A percentile compares a stretch with the other conserved stretches of the same genome.
phyloP scores from a whole-genome alignment of 1,140 invertebrate species.

The Neodiprion lecontei region DNA sequence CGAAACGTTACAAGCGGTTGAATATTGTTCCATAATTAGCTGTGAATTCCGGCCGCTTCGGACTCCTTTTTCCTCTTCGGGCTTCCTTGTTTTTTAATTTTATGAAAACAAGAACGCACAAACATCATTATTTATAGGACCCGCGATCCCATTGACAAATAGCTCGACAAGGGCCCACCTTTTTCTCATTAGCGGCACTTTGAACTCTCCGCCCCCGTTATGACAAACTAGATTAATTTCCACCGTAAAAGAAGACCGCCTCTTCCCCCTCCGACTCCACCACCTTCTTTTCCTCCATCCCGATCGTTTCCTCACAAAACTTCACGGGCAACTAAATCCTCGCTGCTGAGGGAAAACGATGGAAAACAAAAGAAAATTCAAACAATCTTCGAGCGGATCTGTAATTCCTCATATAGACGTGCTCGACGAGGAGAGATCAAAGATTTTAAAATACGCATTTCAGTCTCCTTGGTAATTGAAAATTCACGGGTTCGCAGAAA shows the following conservation, averaged over 20 bases:
- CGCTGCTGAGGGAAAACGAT: background rate
- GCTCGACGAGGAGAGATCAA: too few species aligned
- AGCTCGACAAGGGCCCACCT: constrained; percentile 53
- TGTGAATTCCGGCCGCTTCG: too few species aligned
- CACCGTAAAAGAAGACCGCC: constrained; percentile 48
- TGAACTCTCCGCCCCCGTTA: constrained; percentile 62
- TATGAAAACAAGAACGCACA: background rate
- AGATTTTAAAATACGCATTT: too few species aligned
- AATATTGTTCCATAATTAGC: too few species aligned
- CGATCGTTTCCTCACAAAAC: constrained; percentile 54
- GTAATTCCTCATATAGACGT: too few species aligned
- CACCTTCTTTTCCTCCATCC: constrained; percentile 22
- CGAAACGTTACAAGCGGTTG: too few species aligned
- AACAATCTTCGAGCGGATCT: too few species aligned
- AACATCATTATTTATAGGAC: constrained; percentile 49
- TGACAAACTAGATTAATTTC: constrained; percentile 65
- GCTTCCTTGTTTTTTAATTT: background rate
- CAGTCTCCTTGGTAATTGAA: too few species aligned
- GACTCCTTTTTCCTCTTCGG: too few species aligned
- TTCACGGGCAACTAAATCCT: background rate
- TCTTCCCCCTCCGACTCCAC: background rate
- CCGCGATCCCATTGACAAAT: constrained; percentile 59
- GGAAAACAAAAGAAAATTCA: background rate
- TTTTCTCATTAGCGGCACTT: constrained; percentile 63
- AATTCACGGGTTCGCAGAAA: too few species aligned